phyloP scores from a whole-genome alignment of 2,113 vertebrate genomes.

The Rhegmatorhina hoffmannsi region DNA sequence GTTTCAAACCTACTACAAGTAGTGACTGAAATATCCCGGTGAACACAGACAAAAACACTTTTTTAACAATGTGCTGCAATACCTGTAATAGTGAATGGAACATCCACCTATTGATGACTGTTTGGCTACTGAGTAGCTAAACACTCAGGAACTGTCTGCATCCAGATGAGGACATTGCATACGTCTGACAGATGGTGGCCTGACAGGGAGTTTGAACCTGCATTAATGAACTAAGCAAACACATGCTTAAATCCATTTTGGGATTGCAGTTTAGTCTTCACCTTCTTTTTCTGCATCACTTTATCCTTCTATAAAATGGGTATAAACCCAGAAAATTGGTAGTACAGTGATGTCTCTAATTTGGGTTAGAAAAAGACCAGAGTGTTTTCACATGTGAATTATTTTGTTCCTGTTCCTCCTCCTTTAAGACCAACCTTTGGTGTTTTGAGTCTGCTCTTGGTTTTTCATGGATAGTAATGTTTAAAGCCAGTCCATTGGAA shows the following conservation, averaged over 20 bases:
- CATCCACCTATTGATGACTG: background rate
- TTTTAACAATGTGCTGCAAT: background rate
- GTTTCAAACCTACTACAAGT: background rate
- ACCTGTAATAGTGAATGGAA: background rate
- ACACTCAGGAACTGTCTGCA: background rate
- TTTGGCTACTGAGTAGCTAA: background rate
- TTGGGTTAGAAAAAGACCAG: background rate
- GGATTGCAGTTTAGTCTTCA: background rate
- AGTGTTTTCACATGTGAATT: background rate
- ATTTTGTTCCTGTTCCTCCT: background rate
- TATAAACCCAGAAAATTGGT: background rate
- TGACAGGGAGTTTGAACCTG: background rate
- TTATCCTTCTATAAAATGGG: background rate
- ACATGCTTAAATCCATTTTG: background rate
- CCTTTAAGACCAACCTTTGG: background rate
- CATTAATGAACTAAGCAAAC: conserved; percentile 7
- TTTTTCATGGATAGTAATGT: background rate
- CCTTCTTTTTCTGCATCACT: background rate
- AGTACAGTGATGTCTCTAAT: background rate
- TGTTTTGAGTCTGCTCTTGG: background rate
- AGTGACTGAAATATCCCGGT: background rate
- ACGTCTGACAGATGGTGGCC: background rate
- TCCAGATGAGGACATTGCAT: background rate
- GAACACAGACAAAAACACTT: background rate
- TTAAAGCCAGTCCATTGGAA: background rate